These are phyloP conservation scores for Drosophila emarginata DNA, from an alignment of 2,888 invertebrate species.

Conservation along the genomic window DNA sequence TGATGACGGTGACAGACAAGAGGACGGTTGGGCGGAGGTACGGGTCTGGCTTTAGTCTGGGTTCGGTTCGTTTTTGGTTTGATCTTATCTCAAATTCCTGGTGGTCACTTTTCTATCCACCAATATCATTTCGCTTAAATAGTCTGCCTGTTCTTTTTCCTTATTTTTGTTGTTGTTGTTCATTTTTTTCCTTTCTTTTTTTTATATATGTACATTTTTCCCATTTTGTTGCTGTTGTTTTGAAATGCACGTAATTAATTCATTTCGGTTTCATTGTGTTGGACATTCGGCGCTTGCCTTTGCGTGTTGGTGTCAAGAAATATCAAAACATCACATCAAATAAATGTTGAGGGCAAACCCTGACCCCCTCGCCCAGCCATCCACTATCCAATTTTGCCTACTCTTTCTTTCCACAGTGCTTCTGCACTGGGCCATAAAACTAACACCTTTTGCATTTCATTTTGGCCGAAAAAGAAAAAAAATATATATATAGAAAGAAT, in stretches of 20 bases:
- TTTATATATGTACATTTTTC: constrained; percentile 32
- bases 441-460: constrained; percentile 61
- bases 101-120: constrained; percentile 79
- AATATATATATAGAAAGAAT: too few species aligned
- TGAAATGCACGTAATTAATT: constrained; percentile 81
- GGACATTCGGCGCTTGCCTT: constrained; percentile 57
- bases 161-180: constrained; percentile 24
- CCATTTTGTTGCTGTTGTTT: constrained; percentile 52
- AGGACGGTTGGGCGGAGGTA: constrained; percentile 43
- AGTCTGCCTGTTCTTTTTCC: constrained; percentile 56
- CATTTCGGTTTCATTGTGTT: constrained; percentile 67
- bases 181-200: constrained; percentile 30
- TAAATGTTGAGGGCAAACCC: constrained; percentile 78
- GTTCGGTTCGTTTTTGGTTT: constrained; percentile 51
- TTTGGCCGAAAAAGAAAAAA: constrained; percentile 51
- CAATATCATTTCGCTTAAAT: constrained; percentile 79
- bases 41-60: constrained; percentile 23
- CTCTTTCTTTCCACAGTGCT: constrained; percentile 18
- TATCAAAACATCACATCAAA: constrained; percentile 83
- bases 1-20: constrained; percentile 73
- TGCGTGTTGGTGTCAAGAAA: constrained; percentile 82
- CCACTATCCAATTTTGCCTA: constrained; percentile 17
- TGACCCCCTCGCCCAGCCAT: constrained; percentile 1
- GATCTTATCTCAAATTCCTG: constrained; percentile 79
- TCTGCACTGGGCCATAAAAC: constrained; percentile 36